These are phyloP conservation scores for Battus philenor DNA, from an alignment of 1,140 invertebrate species.

Conservation along the genomic window DNA sequence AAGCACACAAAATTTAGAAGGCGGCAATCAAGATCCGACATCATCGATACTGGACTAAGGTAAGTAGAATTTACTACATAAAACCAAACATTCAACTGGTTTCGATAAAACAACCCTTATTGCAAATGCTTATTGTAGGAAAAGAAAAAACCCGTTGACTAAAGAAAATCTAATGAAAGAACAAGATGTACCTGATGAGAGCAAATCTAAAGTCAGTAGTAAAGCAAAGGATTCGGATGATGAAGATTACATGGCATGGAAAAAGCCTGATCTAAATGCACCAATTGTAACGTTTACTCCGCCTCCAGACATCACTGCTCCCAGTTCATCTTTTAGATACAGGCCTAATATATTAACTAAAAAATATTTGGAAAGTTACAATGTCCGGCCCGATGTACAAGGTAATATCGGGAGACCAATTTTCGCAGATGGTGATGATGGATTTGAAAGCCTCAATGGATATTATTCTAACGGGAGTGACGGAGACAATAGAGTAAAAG, in stretches of 20 bases:
- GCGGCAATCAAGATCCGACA: conserved; percentile 48
- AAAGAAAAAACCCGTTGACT: conserved; percentile 56
- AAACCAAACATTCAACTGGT: conserved; percentile 8
- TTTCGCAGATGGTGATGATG: conserved; percentile 83
- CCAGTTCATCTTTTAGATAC: conserved; percentile 42
- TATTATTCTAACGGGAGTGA: conserved; percentile 84
- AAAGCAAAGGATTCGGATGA: conserved; percentile 70
- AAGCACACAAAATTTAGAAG: conserved; percentile 54
- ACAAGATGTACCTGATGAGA: conserved; percentile 33
- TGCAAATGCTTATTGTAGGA: conserved; percentile 38
- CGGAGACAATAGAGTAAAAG: conserved; percentile 38
- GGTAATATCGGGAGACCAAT: conserved; percentile 33
- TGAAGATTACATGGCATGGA: conserved; percentile 70
- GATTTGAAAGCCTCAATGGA: conserved; percentile 90
- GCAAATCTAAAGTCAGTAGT: conserved; percentile 42
- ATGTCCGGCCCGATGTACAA: conserved; percentile 45
- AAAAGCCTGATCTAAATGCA: conserved; percentile 47
- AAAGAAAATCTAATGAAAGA: conserved; percentile 45
- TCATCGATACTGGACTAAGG: conserved; percentile 47
- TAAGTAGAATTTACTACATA: too few species aligned
- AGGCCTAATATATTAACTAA: conserved; percentile 61
- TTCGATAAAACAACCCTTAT: conserved; percentile 4
- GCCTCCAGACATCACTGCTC: conserved; percentile 41
- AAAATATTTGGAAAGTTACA: conserved; percentile 63
- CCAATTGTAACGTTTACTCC: conserved; percentile 64